phyloP scores from a whole-genome alignment of 2,113 vertebrate genomes.

The Eurypyga helias region DNA sequence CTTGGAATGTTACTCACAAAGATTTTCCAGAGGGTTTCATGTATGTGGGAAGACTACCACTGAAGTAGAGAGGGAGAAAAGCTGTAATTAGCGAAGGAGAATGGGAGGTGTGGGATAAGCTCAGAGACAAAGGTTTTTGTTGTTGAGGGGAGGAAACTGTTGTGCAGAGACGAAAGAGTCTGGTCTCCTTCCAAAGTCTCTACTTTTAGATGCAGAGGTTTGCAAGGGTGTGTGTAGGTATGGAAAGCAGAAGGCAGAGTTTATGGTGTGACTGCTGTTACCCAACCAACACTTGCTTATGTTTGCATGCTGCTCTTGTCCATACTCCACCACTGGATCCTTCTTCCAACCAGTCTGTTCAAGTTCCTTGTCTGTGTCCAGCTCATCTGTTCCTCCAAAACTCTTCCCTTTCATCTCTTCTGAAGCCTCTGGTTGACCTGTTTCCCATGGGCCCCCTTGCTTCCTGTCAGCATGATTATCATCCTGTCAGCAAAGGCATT shows the following conservation, averaged over 20 bases:
- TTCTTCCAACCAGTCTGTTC: not conserved
- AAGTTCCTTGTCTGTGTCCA: fast-evolving
- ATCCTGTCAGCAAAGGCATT: not conserved
- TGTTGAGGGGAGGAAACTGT: not conserved
- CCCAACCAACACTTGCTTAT: not conserved
- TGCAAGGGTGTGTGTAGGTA: not conserved
- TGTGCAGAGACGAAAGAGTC: not conserved
- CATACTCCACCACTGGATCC: not conserved
- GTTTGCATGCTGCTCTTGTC: not conserved
- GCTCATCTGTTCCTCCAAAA: not conserved
- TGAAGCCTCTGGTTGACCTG: not conserved
- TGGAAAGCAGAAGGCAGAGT: not conserved
- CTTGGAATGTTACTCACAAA: not conserved
- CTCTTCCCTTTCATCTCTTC: not conserved
- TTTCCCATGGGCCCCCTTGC: not conserved
- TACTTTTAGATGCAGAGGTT: not conserved
- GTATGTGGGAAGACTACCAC: not conserved
- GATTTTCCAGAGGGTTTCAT: not conserved
- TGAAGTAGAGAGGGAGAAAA: not conserved
- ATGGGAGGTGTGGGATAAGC: not conserved
- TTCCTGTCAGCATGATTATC: not conserved
- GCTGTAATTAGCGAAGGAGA: not conserved
- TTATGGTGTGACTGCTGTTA: not conserved
- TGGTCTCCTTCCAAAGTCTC: not conserved
- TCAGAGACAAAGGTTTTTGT: not conserved